These are phyloP conservation scores for Hypselothyrea guttata DNA, from an alignment of 2,888 invertebrate genomes.

Conservation along the genomic window DNA sequence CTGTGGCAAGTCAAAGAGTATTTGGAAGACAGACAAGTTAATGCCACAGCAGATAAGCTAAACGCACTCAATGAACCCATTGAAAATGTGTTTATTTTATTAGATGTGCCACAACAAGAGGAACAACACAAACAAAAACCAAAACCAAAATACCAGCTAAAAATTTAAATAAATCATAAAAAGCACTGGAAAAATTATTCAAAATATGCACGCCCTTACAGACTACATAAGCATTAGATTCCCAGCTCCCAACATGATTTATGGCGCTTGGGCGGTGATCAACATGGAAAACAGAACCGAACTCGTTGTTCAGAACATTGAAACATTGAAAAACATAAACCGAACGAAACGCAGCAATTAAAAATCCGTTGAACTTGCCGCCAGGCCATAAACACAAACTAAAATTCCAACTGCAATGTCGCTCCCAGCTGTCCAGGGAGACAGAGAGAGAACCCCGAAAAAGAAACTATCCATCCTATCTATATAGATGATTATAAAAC, in stretches of 20 bases:
- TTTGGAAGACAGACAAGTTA: conserved; percentile 51
- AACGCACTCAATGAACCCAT: neutral
- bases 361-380: conserved; percentile 70
- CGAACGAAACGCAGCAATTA: conserved; percentile 57
- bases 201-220: conserved; percentile 56
- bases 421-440: conserved; percentile 14
- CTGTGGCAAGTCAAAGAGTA: conserved; percentile 54
- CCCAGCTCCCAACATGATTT: conserved; percentile 43
- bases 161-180: conserved; percentile 41
- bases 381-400: conserved; percentile 51
- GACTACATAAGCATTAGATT: conserved; percentile 29
- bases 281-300: conserved; percentile 22
- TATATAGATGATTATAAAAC: conserved; percentile 24
- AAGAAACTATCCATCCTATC: neutral
- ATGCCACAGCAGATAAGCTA: conserved; percentile 34
- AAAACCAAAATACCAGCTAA: no score
- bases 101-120: conserved; percentile 3
- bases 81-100: conserved; percentile 4
- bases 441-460: conserved; percentile 4
- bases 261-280: conserved; percentile 39
- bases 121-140: conserved; percentile 16
- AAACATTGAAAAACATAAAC: conserved; percentile 59
- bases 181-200: conserved; percentile 39
- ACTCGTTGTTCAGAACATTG: conserved; percentile 1
- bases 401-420: conserved; percentile 27